phyloP scores from a whole-genome alignment of 2,888 invertebrate species.

The Platypus cylindrus region DNA sequence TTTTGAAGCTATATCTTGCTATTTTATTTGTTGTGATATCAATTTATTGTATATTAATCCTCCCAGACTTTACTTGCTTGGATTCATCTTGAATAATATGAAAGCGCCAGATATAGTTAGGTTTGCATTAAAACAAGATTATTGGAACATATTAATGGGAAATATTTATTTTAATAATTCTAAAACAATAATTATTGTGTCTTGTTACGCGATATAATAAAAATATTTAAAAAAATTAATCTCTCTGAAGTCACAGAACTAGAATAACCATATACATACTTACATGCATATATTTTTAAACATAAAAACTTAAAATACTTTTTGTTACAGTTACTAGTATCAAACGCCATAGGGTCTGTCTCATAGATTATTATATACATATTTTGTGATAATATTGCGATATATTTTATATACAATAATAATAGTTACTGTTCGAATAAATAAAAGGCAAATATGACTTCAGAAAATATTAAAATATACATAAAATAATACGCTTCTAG shows the following conservation, averaged over 20 bases:
- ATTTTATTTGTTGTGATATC: neutral
- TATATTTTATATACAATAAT: constrained; percentile 33
- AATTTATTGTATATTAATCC: neutral
- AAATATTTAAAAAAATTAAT: constrained; percentile 32
- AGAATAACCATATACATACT: neutral
- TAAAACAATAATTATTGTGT: constrained; percentile 33
- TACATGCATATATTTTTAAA: constrained; percentile 1
- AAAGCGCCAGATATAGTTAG: no score
- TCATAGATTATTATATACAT: constrained; percentile 27
- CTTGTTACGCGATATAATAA: constrained; percentile 27
- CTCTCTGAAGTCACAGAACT: constrained; percentile 29
- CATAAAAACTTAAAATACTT: no score
- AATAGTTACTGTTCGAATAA: constrained; percentile 32
- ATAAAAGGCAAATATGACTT: constrained; percentile 30
- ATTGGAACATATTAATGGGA: constrained; percentile 29
- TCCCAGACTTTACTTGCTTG: no score
- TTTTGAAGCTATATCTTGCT: neutral
- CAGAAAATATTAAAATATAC: no score
- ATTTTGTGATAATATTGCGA: no score
- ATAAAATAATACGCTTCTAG: no score
- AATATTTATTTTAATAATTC: constrained; percentile 32
- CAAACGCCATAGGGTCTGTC: constrained; percentile 37
- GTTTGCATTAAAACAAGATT: constrained; percentile 8
- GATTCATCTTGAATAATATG: no score
- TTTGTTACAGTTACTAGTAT: no score